A percentile compares a stretch with the other conserved stretches of the same genome.
phyloP scores from a whole-genome alignment of 2,888 invertebrate genomes.

The Caenorhabditis sp. region DNA sequence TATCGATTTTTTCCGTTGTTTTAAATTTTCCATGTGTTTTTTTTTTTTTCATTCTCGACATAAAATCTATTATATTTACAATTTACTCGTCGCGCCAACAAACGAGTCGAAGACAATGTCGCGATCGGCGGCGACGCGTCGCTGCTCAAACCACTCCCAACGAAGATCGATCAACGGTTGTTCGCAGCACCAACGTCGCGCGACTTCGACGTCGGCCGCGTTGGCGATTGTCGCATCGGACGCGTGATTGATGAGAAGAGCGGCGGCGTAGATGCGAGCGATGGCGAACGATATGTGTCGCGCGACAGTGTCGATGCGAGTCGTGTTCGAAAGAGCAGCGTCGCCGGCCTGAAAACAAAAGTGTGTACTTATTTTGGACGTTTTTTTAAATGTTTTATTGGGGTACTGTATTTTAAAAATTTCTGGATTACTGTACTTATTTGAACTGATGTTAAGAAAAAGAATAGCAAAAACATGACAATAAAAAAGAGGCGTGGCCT shows the following conservation, averaged over 20 bases:
- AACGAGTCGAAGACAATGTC: constrained; percentile 58
- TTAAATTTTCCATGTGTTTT: background rate
- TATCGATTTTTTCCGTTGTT: background rate
- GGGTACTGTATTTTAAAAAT: background rate
- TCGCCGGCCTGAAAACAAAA: background rate
- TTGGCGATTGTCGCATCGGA: constrained; percentile 49
- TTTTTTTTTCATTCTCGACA: background rate
- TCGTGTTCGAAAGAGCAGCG: constrained; percentile 2
- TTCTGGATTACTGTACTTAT: too few species aligned
- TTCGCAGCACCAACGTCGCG: constrained; percentile 54
- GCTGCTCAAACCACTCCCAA: constrained; percentile 42
- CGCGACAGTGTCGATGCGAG: constrained; percentile 71
- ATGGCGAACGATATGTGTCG: constrained; percentile 74
- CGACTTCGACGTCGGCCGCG: constrained; percentile 52
- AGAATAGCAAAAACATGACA: too few species aligned
- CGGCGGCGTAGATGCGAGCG: constrained; percentile 72
- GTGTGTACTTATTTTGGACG: background rate
- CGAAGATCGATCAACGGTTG: constrained; percentile 48
- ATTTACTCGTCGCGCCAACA: constrained; percentile 6
- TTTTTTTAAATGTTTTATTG: background rate
- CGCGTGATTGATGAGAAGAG: constrained; percentile 71
- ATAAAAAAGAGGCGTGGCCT: too few species aligned
- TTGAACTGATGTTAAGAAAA: too few species aligned
- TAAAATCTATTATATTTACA: too few species aligned
- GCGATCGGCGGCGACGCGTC: constrained; percentile 45